These are phyloP conservation scores for Drosophila hydei DNA, from an alignment of 1,140 invertebrate species.

Conservation along the genomic window DNA sequence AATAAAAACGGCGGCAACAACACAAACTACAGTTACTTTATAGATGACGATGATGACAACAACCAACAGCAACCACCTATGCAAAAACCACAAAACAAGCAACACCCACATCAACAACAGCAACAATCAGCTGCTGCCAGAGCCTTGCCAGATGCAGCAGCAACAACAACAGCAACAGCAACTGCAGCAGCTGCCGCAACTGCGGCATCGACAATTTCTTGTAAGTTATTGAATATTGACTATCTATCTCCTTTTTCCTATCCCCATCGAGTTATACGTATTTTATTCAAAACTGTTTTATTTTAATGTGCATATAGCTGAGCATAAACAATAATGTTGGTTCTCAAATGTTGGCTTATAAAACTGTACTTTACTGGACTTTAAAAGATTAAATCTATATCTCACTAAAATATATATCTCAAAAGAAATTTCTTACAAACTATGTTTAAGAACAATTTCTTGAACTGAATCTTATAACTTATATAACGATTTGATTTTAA, in stretches of 20 bases:
- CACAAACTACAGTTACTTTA: conserved; percentile 59
- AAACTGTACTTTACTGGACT: background rate
- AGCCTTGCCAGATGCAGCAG: conserved; percentile 42
- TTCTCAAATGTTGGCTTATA: background rate
- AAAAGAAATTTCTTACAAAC: no score
- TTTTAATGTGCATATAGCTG: conserved; percentile 46
- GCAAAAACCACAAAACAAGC: conserved; percentile 43
- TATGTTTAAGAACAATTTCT: no score
- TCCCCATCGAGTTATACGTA: no score
- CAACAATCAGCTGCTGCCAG: conserved; percentile 36
- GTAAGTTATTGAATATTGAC: conserved; percentile 72
- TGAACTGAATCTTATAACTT: no score
- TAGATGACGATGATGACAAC: conserved; percentile 63
- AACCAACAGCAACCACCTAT: conserved; percentile 51
- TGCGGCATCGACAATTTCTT: conserved; percentile 80
- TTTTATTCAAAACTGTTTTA: conserved; percentile 34
- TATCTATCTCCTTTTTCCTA: conserved; percentile 14
- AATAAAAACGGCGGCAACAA: conserved; percentile 44
- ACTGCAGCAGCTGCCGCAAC: conserved; percentile 32
- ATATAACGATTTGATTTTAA: no score
- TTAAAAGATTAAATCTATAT: background rate
- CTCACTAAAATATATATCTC: background rate
- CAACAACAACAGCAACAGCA: conserved; percentile 42
- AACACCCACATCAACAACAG: conserved; percentile 28
- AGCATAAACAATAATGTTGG: conserved; percentile 5